Base-by-base conservation (phyloP, 2,113 vertebrate species). In the Drymodes brunneopygia region DNA sequence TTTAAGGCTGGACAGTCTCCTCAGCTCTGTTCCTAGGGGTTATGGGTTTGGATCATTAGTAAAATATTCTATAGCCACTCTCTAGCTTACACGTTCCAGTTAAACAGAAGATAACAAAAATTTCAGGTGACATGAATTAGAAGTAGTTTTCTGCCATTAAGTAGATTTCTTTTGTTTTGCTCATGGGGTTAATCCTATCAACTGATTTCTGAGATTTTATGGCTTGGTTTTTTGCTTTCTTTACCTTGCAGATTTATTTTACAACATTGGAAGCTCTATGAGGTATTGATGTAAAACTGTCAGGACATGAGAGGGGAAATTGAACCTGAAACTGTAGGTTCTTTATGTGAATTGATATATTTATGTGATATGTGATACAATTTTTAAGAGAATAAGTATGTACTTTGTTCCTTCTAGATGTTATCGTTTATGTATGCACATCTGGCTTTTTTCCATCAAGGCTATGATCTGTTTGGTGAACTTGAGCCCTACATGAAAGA, bases 401-500 rank as follows among this genome's bases (percentile, higher is more conserved):
- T 45, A 17, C 14, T 51, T 31, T 66, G 92, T 70, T 69, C n/a
- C 38, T 79, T 69, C 44, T 89, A 99, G 99, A 99, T 99, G 99
- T 96, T 99, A 81, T 99, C 99, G 2, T 99, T 99, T 97, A 99
- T 99, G 99, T 99, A 99, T 29, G 99, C 99, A 90, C 99, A 99
- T 97, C 98, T 99, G 98, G 98, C 99, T 13, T 99, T 99, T 98
- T 99, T 99, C 97, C 99, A 99, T 94, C 99, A 99, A 98, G 99
- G 99, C 92, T 99, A 99, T 93, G 99, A 99, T 95, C 98, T 99
- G 33, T 99, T 99, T 94, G 98, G 98, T 97, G 99, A 99, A 95
- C 98, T 99, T 64, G 99, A 98, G 65, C 99, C 99, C 38, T 98
- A 99, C 57, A 99, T 99, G 99, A 99, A 99, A 91, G 98, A 99